These are phyloP conservation scores for Cercocebus atys DNA, from an alignment of 2,113 vertebrate species.

Conservation along the genomic window DNA sequence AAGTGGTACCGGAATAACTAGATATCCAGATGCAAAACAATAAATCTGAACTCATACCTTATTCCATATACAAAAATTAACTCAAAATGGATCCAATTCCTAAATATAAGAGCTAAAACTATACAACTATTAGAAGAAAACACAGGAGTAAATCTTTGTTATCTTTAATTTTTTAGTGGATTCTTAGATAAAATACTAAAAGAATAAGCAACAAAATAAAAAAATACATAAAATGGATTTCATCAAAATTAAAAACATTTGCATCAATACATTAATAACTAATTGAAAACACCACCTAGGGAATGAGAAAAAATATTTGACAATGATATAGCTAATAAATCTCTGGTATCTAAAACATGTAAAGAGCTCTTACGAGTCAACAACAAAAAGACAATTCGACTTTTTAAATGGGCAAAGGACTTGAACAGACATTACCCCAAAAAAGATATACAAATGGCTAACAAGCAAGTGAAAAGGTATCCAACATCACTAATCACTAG, in stretches of 20 bases:
- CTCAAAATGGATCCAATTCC: background rate
- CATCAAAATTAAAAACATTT: background rate
- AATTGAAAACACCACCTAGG: background rate
- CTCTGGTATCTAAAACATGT: background rate
- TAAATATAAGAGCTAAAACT: background rate
- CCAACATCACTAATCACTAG: background rate
- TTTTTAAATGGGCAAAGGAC: background rate
- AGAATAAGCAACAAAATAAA: background rate
- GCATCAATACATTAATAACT: background rate
- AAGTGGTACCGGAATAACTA: background rate
- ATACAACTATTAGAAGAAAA: background rate
- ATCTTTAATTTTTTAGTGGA: background rate
- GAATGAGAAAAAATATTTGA: background rate
- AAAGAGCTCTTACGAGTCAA: background rate
- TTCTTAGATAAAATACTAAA: background rate
- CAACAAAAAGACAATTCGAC: background rate
- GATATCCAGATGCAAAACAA: background rate
- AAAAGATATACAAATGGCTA: background rate
- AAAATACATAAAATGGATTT: background rate
- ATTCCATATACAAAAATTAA: background rate
- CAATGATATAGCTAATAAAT: background rate
- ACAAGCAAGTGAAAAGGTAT: background rate
- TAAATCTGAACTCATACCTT: background rate
- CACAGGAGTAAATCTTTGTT: background rate
- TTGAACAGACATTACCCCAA: background rate